Percentiles rank a stretch among this genome's conserved stretches.
These are phyloP conservation scores for Semicossyphus pulcher DNA, from an alignment of 2,113 vertebrate genomes.

Conservation along the genomic window DNA sequence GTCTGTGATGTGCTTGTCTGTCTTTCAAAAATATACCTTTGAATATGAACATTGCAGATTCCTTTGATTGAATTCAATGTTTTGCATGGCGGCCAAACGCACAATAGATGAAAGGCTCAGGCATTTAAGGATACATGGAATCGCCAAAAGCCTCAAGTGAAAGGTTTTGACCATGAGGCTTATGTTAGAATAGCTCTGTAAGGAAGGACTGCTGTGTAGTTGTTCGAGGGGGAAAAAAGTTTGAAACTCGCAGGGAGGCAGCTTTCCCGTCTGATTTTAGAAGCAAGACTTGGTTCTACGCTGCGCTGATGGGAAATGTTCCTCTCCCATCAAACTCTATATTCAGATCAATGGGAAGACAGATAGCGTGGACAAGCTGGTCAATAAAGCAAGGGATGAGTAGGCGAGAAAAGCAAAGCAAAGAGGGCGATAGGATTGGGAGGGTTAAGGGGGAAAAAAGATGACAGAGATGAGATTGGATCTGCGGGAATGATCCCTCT, in stretches of 20 bases:
- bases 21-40: slow-evolving; percentile 14
- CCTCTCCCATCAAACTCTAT: slow-evolving; percentile 14
- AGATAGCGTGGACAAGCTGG: slow-evolving; percentile 21
- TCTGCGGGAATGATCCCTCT: slow-evolving; percentile 10
- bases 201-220: neutral
- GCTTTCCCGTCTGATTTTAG: neutral
- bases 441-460: slow-evolving; percentile 8
- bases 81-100: neutral
- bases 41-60: slow-evolving; percentile 5
- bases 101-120: neutral
- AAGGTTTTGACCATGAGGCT: neutral
- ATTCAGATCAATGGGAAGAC: slow-evolving; percentile 56
- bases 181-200: neutral
- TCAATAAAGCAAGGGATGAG: slow-evolving; percentile 40
- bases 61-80: slow-evolving; percentile 13
- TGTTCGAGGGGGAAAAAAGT: neutral
- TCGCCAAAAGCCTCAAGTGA: neutral
- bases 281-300: neutral
- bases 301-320: neutral
- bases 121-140: neutral
- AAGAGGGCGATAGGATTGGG: neutral
- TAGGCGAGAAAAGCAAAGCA: slow-evolving; percentile 15
- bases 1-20: slow-evolving; percentile 7
- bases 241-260: neutral
- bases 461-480: slow-evolving; percentile 30